Evolutionary conservation across 2,113 vertebrate genomes (phyloP).

Genomic region (Hydropotes inermis): DNA sequence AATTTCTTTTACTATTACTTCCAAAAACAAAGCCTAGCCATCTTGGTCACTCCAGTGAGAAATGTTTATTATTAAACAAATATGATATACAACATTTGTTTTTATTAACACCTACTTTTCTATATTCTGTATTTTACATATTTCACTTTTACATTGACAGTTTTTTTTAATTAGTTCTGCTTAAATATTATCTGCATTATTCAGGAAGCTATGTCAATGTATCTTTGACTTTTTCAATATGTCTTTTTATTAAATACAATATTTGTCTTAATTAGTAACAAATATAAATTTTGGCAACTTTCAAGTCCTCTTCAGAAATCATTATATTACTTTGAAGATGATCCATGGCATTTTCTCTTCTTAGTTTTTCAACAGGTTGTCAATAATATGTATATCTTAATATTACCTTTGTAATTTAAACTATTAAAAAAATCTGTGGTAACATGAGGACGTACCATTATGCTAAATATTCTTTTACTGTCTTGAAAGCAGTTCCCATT

Average conservation of each 20-base stretch:
- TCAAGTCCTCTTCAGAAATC: background rate
- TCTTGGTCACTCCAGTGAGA: background rate
- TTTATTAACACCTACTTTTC: background rate
- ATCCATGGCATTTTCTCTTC: background rate
- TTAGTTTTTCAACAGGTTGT: background rate
- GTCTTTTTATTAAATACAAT: background rate
- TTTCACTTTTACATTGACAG: background rate
- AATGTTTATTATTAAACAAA: background rate
- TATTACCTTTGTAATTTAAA: background rate
- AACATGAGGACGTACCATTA: background rate
- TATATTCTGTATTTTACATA: background rate
- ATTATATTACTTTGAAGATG: background rate
- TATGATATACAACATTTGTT: background rate
- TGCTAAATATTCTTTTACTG: background rate
- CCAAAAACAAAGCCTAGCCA: background rate
- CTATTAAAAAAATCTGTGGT: background rate
- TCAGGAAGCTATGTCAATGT: background rate
- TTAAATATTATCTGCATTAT: constrained; percentile 11
- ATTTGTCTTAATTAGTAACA: background rate
- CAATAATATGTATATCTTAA: background rate
- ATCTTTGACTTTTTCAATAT: background rate
- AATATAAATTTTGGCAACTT: background rate
- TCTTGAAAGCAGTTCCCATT: background rate
- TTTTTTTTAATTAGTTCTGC: background rate
- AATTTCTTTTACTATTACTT: background rate